phyloP scores from a whole-genome alignment of 2,797 vertebrate species.

The Oreochromis mossambicus region DNA sequence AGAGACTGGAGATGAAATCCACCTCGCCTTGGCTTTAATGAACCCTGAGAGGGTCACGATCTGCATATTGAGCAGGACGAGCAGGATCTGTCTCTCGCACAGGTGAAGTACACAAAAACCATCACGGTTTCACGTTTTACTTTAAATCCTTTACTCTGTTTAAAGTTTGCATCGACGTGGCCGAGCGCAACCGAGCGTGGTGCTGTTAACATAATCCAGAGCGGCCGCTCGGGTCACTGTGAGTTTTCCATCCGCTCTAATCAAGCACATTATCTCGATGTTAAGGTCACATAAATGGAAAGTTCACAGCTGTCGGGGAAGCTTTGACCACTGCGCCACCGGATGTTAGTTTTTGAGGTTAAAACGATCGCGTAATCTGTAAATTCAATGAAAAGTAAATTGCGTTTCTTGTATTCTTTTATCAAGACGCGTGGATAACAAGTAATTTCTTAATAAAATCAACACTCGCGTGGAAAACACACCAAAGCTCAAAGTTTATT shows the following conservation, averaged over 20 bases:
- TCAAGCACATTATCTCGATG: slow-evolving; percentile 33
- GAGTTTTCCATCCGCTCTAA: slow-evolving; percentile 11
- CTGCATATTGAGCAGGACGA: slow-evolving; percentile 83
- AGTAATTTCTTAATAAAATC: not conserved
- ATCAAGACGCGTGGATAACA: not conserved
- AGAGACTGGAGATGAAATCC: slow-evolving; percentile 86
- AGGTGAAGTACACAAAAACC: not conserved
- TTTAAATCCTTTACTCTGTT: not conserved
- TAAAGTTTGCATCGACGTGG: not conserved
- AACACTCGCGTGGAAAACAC: not conserved
- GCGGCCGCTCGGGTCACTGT: slow-evolving; percentile 11
- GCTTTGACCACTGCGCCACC: not conserved
- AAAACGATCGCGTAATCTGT: not conserved
- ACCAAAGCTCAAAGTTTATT: not conserved
- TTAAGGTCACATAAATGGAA: slow-evolving; percentile 42
- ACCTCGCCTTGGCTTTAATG: slow-evolving; percentile 80
- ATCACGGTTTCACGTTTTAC: not conserved
- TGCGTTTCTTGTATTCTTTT: not conserved
- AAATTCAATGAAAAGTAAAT: not conserved
- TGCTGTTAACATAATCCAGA: slow-evolving; percentile 4
- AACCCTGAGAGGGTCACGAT: slow-evolving; percentile 78
- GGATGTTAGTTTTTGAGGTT: not conserved
- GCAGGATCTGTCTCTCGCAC: slow-evolving; percentile 21
- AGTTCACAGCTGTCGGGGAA: slow-evolving; percentile 42
- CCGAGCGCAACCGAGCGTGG: not conserved